Base-by-base conservation (phyloP, 2,888 invertebrate genomes). In the Harmothoe impar region DNA sequence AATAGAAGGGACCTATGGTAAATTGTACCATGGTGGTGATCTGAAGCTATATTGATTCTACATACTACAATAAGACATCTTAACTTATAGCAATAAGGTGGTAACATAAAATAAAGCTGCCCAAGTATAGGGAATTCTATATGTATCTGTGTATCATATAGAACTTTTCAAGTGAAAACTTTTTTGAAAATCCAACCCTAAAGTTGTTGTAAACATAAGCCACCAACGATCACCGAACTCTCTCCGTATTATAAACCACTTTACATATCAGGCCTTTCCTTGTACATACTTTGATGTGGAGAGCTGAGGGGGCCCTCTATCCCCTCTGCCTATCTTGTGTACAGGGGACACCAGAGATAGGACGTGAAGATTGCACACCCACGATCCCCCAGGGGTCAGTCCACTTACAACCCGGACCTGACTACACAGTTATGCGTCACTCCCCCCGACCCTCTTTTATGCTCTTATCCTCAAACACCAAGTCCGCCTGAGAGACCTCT, bases 391-490 rank as follows among this genome's bases (percentile, higher is more conserved):
- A 72, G 72, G 72, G 72, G 29, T 29, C 72, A 62, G 62, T 29
- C 29, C 72, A 25, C 72, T 25, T 15, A 72, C 29, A 29, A 29
- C 25, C 72, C 29, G 29, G 72, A 7, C 25, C 31, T 72, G 72
- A 72, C 72, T 23, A 72, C 72, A 72, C 72, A 72, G 72, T 29
- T 29, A 72, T 72, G 72, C 25, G 72, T 29, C 72, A 72, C 72
- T 29, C 20, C 72, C 31, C 12, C 12, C 17, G 12, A 17, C 54
- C 68, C n/a, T n/a, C 15, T n/a, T n/a, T 72, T 7, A 72, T 25
- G 15, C 25, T 72, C 72, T 29, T 29, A 20, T n/a, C n/a, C 62
- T 62, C 62, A 72, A 23, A 72, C 25, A n/a, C 68, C 15, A 72
- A 72, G 72, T 72, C 72, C 72, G 72, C 72, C 72, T 72, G 5